Evolutionary conservation across 2,888 invertebrate species (phyloP).

Genomic region (Ptycholaimellus sp.): DNA sequence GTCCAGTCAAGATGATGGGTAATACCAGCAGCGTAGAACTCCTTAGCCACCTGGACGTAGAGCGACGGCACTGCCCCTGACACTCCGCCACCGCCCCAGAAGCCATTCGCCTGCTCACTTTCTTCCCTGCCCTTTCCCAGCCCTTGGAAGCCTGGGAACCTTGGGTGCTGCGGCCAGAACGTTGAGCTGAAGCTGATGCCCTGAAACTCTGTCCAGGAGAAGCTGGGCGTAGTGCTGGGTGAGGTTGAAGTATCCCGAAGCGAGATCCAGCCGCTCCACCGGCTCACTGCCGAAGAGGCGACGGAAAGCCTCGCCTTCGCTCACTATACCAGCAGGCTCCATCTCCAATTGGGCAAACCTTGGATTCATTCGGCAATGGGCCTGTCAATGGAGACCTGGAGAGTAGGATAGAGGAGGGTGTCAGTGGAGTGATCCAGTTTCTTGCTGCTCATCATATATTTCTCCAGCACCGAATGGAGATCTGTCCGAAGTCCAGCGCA

Average conservation of each 20-base stretch:
- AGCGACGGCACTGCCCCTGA: conserved; percentile 76
- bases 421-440: too few relatives aligned
- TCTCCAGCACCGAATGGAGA: too few relatives aligned
- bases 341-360: too few relatives aligned
- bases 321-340: conserved; percentile 57
- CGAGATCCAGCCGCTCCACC: too few relatives aligned
- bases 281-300: not conserved
- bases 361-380: too few relatives aligned
- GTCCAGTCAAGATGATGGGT: not conserved
- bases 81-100: conserved; percentile 59
- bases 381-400: too few relatives aligned
- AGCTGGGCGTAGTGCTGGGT: conserved; percentile 58
- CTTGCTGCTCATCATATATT: too few relatives aligned
- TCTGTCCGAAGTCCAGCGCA: too few relatives aligned
- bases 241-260: conserved; percentile 90
- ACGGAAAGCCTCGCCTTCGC: not conserved
- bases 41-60: conserved; percentile 58
- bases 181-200: conserved; percentile 41
- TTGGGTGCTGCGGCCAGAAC: conserved; percentile 79
- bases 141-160: conserved; percentile 31
- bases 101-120: conserved; percentile 57
- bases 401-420: too few relatives aligned
- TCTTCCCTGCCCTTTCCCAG: not conserved
- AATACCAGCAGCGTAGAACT: conserved; percentile 41
- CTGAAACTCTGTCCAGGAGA: conserved; percentile 41